Base-by-base conservation (phyloP, 1,140 invertebrate species). In the Heliconius congener region DNA sequence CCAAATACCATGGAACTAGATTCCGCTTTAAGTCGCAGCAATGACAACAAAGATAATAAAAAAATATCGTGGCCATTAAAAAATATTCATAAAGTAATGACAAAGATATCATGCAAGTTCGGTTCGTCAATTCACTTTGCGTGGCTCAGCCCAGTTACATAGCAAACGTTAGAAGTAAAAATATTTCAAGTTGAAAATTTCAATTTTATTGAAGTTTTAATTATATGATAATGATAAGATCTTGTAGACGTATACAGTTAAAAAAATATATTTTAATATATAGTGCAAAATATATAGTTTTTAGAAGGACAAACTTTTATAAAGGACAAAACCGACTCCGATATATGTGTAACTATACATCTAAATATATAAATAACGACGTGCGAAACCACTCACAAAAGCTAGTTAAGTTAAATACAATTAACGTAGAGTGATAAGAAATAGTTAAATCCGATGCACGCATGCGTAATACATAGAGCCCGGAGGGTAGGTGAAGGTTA, bases 401-500 rank as follows among this genome's bases (percentile, higher is more conserved):
- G 11, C 60, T 66, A 66, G 60, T 27, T 4, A 13, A n/a, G 3
- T 30, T 66, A 30, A 60, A 27, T 66, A 16, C 60, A 66, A 66
- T 66, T 66, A 66, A 66, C 60, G 27, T 66, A 66, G 27, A 27
- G 57, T 70, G 55, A 76, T 76, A 76, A 76, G 74, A 70, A 70
- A 76, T 76, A 76, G 37, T 66, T 27, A 76, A 76, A 23, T 18
- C 66, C 19, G 74, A 42, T 52, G 74, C 27, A 66, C 60, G 27
- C 60, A 66, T 66, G 60, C 60, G 60, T 66, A 66, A 30, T 66
- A 16, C 60, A 27, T 66, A 66, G 27, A 66, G 60, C 60, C 27
- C 50, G 37, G 50, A 72, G 76, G 76, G 50, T 78, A 78, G 71
- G 71, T 73, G 71, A 78, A 78, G 76, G 76, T 78, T 34, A 42